A percentile compares a stretch with the other conserved stretches of the same genome.
Evolutionary conservation across 2,113 vertebrate genomes (phyloP).

Genomic region (Hoplias malabaricus): DNA sequence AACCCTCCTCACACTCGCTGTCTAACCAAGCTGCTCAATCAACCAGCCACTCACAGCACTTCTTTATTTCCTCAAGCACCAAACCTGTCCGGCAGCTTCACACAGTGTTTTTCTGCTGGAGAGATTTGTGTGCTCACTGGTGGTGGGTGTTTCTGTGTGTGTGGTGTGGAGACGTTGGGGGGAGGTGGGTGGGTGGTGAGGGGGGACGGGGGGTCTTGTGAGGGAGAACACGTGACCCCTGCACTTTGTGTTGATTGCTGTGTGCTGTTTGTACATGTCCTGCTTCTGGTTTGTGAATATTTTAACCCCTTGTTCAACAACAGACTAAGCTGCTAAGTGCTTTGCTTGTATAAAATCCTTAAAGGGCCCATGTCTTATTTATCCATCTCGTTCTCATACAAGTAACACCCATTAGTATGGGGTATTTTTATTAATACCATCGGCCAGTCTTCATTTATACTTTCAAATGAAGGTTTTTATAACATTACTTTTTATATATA

Average conservation of each 20-base stretch:
- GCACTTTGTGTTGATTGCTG: slow-evolving; percentile 32
- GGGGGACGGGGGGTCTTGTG: slow-evolving; percentile 32
- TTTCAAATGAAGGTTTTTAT: too few species aligned
- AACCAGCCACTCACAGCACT: slow-evolving; percentile 7
- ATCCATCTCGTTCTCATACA: too few species aligned
- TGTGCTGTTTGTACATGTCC: slow-evolving; percentile 35
- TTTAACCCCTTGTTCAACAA: slow-evolving; percentile 56
- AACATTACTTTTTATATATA: too few species aligned
- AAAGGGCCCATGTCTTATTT: too few species aligned
- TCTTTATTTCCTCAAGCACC: not conserved
- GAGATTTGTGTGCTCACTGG: slow-evolving; percentile 38
- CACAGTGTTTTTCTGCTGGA: slow-evolving; percentile 3
- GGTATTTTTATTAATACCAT: too few species aligned
- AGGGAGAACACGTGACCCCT: slow-evolving; percentile 25
- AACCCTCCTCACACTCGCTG: slow-evolving; percentile 48
- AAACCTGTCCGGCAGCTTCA: slow-evolving; percentile 37
- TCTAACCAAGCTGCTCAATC: slow-evolving; percentile 57
- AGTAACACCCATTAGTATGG: too few species aligned
- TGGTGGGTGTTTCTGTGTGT: slow-evolving; percentile 46
- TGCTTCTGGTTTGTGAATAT: slow-evolving; percentile 53
- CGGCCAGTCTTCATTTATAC: too few species aligned
- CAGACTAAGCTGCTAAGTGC: slow-evolving; percentile 11
- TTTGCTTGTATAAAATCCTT: too few species aligned
- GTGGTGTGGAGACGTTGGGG: not conserved
- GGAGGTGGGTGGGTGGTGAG: slow-evolving; percentile 15